Conservation (phyloP, 2,113 vertebrate genomes). For the Ptychochromis oligacanthus region DNA sequence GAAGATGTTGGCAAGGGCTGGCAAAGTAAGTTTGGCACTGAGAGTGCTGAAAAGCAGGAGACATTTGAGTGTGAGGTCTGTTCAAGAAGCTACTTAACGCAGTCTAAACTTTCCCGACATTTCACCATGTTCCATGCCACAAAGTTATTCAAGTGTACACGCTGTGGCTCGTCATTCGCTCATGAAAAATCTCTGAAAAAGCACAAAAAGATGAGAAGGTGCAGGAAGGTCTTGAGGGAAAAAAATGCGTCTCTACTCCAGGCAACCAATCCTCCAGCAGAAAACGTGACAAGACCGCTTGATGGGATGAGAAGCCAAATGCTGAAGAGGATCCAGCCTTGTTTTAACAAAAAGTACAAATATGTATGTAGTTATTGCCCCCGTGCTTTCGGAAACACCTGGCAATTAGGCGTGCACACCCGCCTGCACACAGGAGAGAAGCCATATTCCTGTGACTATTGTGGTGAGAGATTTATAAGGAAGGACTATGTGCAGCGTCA, state of each 20-base stretch:
- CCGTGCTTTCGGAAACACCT: conserved; percentile 63
- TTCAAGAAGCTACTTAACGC: conserved; percentile 61
- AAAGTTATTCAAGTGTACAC: conserved; percentile 68
- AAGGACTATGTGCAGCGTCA: conserved; percentile 80
- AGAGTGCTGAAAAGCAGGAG: conserved; percentile 13
- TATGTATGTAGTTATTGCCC: conserved; percentile 74
- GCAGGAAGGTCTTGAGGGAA: conserved; percentile 26
- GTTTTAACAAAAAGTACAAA: conserved; percentile 64
- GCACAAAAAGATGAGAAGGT: conserved; percentile 56
- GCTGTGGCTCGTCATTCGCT: conserved; percentile 66
- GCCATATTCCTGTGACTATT: conserved; percentile 75
- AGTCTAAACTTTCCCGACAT: conserved; percentile 72
- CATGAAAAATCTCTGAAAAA: conserved; percentile 63
- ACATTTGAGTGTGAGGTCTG: conserved; percentile 70
- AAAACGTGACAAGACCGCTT: conserved; percentile 23
- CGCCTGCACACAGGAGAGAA: conserved; percentile 81
- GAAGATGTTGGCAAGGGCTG: conserved; percentile 71
- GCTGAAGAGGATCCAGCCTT: conserved; percentile 64
- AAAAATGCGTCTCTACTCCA: background rate
- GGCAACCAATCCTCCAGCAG: conserved; percentile 6
- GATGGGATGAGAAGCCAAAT: conserved; percentile 47
- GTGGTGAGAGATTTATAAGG: conserved; percentile 78
- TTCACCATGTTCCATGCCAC: conserved; percentile 67
- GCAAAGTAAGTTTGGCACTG: conserved; percentile 43
- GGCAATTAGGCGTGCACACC: conserved; percentile 65